phyloP scores from a whole-genome alignment of 2,888 invertebrate genomes.

The Microdon myrmicae region DNA sequence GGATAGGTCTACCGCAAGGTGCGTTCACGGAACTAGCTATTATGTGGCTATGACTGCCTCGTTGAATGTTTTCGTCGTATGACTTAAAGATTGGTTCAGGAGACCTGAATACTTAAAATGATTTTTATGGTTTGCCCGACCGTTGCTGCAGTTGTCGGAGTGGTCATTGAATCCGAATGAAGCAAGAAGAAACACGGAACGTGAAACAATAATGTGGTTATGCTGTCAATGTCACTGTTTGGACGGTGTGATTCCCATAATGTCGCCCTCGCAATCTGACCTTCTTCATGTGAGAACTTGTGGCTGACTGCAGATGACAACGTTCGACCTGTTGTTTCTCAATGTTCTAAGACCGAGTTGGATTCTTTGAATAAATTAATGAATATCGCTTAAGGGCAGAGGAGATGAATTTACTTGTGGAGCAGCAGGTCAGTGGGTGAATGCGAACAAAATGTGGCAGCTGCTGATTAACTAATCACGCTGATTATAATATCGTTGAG shows the following conservation, averaged over 20 bases:
- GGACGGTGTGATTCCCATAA: constrained; percentile 48
- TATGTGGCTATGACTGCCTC: constrained; percentile 21
- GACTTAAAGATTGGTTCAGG: constrained; percentile 22
- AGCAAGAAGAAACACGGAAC: constrained; percentile 6
- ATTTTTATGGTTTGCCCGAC: constrained; percentile 39
- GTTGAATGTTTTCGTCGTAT: constrained; percentile 15
- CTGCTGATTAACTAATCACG: too few relatives aligned
- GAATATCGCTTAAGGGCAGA: too few relatives aligned
- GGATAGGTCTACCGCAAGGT: constrained; percentile 48
- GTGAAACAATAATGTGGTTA: constrained; percentile 12
- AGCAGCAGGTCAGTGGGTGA: too few relatives aligned
- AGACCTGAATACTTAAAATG: constrained; percentile 36
- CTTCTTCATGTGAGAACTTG: constrained; percentile 32
- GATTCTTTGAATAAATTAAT: too few relatives aligned
- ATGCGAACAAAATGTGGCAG: too few relatives aligned
- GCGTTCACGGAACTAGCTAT: constrained; percentile 49
- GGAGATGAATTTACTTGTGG: too few relatives aligned
- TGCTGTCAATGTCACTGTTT: constrained; percentile 10
- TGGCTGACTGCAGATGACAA: too few relatives aligned
- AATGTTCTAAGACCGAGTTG: too few relatives aligned
- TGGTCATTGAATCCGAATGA: constrained; percentile 37
- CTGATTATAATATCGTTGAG: too few relatives aligned
- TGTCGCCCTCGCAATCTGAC: constrained; percentile 50
- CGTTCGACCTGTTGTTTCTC: too few relatives aligned
- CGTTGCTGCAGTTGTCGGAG: constrained; percentile 33